Evolutionary conservation across 2,113 vertebrate species (phyloP).

Genomic region (Noturus placidus): DNA sequence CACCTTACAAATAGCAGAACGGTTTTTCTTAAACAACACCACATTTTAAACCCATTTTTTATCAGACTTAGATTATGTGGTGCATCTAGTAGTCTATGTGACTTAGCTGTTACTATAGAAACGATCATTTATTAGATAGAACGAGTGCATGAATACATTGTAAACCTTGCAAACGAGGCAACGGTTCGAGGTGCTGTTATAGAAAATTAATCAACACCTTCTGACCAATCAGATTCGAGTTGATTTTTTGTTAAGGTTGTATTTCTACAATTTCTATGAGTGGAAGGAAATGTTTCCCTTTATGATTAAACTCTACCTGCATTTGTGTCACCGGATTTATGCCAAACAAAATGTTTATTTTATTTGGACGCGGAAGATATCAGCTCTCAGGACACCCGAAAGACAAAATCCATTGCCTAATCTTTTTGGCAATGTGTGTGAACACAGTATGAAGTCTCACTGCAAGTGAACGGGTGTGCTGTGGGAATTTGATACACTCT

Average conservation of each 20-base stretch:
- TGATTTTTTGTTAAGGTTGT: neutral
- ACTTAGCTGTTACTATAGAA: neutral
- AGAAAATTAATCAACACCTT: neutral
- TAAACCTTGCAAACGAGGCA: neutral
- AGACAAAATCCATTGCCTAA: slow-evolving; percentile 37
- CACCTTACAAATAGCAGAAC: neutral
- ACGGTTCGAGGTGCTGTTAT: neutral
- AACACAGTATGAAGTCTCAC: slow-evolving; percentile 15
- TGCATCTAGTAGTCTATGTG: neutral
- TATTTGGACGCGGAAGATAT: slow-evolving; percentile 32
- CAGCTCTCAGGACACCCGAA: slow-evolving; percentile 32
- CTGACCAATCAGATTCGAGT: neutral
- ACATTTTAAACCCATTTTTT: neutral
- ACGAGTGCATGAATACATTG: neutral
- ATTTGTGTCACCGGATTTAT: slow-evolving; percentile 22
- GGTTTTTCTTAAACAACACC: neutral
- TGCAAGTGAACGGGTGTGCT: slow-evolving; percentile 26
- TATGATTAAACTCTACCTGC: neutral
- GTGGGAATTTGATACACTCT: slow-evolving; percentile 34
- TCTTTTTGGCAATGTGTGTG: slow-evolving; percentile 23
- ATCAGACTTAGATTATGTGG: neutral
- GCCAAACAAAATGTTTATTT: slow-evolving; percentile 5
- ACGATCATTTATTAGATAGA: neutral
- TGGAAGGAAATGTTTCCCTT: neutral
- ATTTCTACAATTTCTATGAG: neutral